Evolutionary conservation across 2,797 vertebrate genomes (phyloP).

Genomic region (Urocyon cinereoargenteus): DNA sequence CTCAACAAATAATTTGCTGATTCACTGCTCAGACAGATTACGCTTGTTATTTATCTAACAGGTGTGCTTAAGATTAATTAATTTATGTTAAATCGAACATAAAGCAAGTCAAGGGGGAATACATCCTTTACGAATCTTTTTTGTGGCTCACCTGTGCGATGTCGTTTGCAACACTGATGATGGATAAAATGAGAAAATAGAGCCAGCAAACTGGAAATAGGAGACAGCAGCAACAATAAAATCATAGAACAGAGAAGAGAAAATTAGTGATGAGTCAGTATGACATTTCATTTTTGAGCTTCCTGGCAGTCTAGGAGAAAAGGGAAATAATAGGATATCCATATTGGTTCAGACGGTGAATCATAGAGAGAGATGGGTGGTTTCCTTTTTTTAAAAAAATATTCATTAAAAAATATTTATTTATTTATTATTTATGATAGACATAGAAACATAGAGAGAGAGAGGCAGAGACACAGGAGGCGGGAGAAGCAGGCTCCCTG

Average conservation of each 20-base stretch:
- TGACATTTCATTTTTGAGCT: constrained; percentile 28
- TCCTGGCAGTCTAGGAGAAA: constrained; percentile 14
- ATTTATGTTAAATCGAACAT: background rate
- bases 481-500: too few species aligned
- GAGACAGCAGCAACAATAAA: background rate
- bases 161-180: background rate
- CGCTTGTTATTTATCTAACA: background rate
- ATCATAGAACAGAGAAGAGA: background rate
- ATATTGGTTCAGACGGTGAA: background rate
- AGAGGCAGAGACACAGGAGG: too few species aligned
- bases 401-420: too few species aligned
- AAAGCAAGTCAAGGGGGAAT: background rate
- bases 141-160: background rate
- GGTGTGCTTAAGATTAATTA: background rate
- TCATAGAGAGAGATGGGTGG: background rate
- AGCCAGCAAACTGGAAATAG: background rate
- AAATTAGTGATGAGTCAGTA: background rate
- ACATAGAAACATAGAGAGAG: too few species aligned
- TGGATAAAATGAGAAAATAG: background rate
- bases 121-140: background rate
- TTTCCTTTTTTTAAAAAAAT: background rate
- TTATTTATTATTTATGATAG: too few species aligned
- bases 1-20: background rate
- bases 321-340: background rate
- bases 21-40: background rate